phyloP scores from a whole-genome alignment of 2,797 vertebrate genomes.

The Zalophus californianus region DNA sequence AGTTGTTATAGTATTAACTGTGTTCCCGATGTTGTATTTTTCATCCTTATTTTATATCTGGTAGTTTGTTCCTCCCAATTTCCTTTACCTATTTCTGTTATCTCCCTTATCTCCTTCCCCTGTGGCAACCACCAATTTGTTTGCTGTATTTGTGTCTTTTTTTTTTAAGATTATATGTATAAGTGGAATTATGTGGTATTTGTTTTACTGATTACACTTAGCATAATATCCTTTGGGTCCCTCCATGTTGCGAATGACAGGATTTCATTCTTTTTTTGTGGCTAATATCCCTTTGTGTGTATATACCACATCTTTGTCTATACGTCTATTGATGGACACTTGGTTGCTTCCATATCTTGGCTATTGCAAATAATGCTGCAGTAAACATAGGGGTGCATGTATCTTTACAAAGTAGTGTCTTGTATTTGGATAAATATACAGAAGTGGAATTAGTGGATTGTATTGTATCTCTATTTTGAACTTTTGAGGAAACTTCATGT shows the following conservation, averaged over 20 bases:
- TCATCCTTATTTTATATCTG: background rate
- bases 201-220: background rate
- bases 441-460: background rate
- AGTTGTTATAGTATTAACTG: background rate
- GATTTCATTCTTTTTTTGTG: background rate
- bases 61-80: background rate
- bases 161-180: background rate
- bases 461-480: background rate
- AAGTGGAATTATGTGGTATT: background rate
- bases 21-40: background rate
- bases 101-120: background rate
- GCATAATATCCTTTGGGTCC: background rate
- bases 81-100: background rate
- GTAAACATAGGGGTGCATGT: background rate
- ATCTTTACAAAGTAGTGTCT: background rate
- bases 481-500: background rate
- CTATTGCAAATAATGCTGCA: background rate
- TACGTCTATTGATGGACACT: rapidly evolving
- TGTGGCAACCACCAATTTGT: background rate
- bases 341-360: background rate
- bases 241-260: background rate
- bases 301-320: background rate
- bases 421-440: background rate
- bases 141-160: background rate
- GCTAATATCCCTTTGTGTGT: background rate